Base-by-base conservation (phyloP, 2,888 invertebrate species). In the Pyralis farinalis region DNA sequence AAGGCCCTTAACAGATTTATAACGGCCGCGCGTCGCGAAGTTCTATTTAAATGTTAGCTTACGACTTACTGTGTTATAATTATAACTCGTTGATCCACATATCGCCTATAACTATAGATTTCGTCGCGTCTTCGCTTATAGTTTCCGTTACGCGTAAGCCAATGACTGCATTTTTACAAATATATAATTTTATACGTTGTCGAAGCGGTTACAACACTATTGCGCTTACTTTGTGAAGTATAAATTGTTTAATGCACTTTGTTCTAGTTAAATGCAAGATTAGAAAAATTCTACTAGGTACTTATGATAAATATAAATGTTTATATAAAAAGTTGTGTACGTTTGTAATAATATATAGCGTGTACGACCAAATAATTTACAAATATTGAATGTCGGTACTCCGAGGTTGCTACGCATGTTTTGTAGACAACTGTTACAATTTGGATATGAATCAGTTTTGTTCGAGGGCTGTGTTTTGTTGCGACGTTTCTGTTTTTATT, bases 241-340 rank as follows among this genome's bases (percentile, higher is more conserved):
- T 11, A 28, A 33, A 33, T 33, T 39, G 66, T 79, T 72, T 66
- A 70, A 40, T 60, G 67, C 73, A 80, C 80, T 67, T 57, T 71
- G 62, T 68, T 58, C 58, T 75, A 75, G 66, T 62, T 56, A 57
- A 68, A 68, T 61, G 67, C 62, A 58, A 63, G 47, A 49, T 60
- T 67, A 74, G 66, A 64, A 51, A 55, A 59, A 63, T 47, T 64
- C 58, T 65, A 62, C 55, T 75, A 76, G 60, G 58, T 73, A 64
- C 59, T 58, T 58, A 53, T 64, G 57, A 51, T 60, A 62, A 45
- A 64, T 56, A 54, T 71, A 66, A 76, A 77, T 74, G 71, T 80
- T 77, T 75, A 73, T 71, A 70, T 69, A 55, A 57, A 61, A 70
- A 74, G 66, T 71, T 75, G 72, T 73, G 74, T 76, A 79, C 65